Evolutionary conservation across 2,113 vertebrate genomes (phyloP).

Genomic region (Cyanoliseus patagonus): DNA sequence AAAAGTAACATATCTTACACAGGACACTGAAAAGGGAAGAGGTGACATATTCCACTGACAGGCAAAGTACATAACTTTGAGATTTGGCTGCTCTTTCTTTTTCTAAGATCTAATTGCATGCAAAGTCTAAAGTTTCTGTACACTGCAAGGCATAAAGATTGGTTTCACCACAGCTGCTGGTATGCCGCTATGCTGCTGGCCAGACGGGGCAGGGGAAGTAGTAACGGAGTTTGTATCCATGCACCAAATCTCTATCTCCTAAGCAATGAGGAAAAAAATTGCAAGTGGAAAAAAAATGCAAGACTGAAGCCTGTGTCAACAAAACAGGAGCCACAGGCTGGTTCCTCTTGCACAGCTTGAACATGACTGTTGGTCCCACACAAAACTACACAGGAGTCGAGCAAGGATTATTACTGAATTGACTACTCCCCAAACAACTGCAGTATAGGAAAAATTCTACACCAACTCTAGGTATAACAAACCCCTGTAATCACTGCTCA

Average conservation of each 20-base stretch:
- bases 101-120: not conserved
- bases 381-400: not conserved
- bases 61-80: not conserved
- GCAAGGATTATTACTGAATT: not conserved
- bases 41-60: not conserved
- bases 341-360: not conserved
- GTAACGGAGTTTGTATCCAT: not conserved
- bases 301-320: not conserved
- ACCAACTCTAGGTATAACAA: not conserved
- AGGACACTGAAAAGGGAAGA: not conserved
- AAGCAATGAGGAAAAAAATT: not conserved
- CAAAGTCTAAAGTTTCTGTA: not conserved
- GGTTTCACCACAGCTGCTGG: not conserved
- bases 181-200: fast-evolving
- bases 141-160: fast-evolving
- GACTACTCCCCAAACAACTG: not conserved
- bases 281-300: not conserved
- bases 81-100: not conserved
- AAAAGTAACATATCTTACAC: not conserved
- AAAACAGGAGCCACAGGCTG: not conserved
- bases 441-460: not conserved
- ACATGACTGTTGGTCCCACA: not conserved
- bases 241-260: not conserved
- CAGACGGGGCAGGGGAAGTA: not conserved
- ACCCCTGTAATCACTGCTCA: constrained; percentile 26